Evolutionary conservation across 2,888 invertebrate species (phyloP), one percentile per base, ranked within the genome.

Genomic region (Macaria notata): DNA sequence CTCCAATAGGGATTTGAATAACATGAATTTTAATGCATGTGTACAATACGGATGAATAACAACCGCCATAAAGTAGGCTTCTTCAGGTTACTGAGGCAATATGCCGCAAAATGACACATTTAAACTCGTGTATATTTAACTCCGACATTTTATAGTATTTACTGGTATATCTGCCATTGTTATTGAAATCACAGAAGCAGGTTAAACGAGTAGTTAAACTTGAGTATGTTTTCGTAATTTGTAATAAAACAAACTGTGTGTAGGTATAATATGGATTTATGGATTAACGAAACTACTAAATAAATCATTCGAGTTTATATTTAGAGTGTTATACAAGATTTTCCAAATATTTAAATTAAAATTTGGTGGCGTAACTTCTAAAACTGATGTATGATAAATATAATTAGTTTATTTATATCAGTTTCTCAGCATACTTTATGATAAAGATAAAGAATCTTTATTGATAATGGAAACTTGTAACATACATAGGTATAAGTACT

Each of bases 1-100:
- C 59, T 41, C 38, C 48, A 41, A 55, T 53, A 51, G 59, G 59
- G 59, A 59, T 59, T 59, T 55, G 42, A 59, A 59, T 59, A 59
- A 48, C 4, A 59, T 55, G 19, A 59, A 59, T 55, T 54, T 50
- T 46, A 47, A 56, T 56, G 46, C 54, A 41, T 56, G 52, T 56
- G 60, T 50, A 56, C 60, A 60, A 60, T 56, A 53, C 49, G 5
- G 31, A 43, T 43, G 9, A 46, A 53, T 47, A 46, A 49, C 45
- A 36, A 51, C 4, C 41, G 46, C 48, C 59, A 51, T 59, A 55
- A 59, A 50, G 46, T 54, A 41, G 51, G 41, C 45, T 47, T 49
- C 43, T 31, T 39, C 48, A 59, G 48, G 54, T 9, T 49, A 43
- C 33, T 29, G 47, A 33, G 49, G 49, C 9, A 31, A 48, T 5